Percentiles rank a stretch among this genome's conserved stretches.
These are phyloP conservation scores for Lagria hirta DNA, from an alignment of 2,888 invertebrate species.

Conservation along the genomic window DNA sequence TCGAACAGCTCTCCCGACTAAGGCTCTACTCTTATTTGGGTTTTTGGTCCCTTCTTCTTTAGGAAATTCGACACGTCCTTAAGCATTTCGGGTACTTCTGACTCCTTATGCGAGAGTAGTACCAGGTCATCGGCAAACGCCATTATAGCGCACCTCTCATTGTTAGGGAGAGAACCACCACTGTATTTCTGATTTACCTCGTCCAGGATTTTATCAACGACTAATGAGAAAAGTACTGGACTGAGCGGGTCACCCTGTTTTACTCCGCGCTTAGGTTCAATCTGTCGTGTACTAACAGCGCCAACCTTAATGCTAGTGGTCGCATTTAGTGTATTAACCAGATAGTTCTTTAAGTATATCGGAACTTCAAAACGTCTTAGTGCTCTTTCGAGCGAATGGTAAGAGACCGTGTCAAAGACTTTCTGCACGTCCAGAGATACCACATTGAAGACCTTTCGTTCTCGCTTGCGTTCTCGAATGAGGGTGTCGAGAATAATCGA, in stretches of 20 bases:
- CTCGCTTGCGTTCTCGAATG: constrained; percentile 6
- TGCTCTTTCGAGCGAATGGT: constrained; percentile 11
- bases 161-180: neutral
- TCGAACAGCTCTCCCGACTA: constrained; percentile 9
- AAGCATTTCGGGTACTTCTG: constrained; percentile 8
- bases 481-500: constrained; percentile 36
- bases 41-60: constrained; percentile 22
- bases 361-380: constrained; percentile 5
- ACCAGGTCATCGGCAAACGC: constrained; percentile 35
- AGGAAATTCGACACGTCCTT: constrained; percentile 14
- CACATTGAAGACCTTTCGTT: constrained; percentile 10
- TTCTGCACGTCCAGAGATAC: constrained; percentile 23
- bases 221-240: constrained; percentile 14
- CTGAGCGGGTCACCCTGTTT: constrained; percentile 14
- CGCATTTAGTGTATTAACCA: constrained; percentile 6
- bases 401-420: constrained; percentile 27
- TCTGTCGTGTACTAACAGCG: neutral
- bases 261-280: constrained; percentile 1
- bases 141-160: constrained; percentile 6
- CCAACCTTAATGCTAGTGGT: constrained; percentile 16
- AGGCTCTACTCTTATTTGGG: constrained; percentile 21
- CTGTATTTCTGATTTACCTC: neutral
- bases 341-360: neutral
- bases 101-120: constrained; percentile 11
- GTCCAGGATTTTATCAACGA: constrained; percentile 13